A percentile compares a stretch with the other conserved stretches of the same genome.
Conservation (phyloP, 2,888 invertebrate species). For the Heliconius cydno region DNA sequence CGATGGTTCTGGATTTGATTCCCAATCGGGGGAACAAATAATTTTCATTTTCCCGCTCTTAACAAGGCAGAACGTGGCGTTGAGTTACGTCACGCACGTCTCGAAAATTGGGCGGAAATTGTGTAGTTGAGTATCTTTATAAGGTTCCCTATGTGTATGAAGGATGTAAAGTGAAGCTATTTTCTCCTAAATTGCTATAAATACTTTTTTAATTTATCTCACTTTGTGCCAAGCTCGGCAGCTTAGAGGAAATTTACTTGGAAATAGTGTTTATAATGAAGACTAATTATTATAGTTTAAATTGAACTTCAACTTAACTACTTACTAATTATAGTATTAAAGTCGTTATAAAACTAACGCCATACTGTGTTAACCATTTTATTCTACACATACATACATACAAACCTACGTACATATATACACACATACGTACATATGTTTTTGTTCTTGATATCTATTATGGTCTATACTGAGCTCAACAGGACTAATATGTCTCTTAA, state of each 20-base stretch:
- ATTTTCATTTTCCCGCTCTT: no score
- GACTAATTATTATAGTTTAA: conserved; percentile 1
- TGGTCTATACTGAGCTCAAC: no score
- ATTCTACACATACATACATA: background rate
- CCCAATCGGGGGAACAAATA: no score
- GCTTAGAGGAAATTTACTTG: background rate
- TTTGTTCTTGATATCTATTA: no score
- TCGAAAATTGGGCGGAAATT: no score
- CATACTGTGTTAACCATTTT: background rate
- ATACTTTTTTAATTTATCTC: conserved; percentile 9
- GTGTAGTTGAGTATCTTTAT: no score
- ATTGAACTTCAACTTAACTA: conserved; percentile 6
- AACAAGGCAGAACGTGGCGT: no score
- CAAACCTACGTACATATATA: no score
- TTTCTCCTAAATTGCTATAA: background rate
- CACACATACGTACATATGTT: no score
- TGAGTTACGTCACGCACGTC: no score
- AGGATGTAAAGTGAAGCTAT: background rate
- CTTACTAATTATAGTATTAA: conserved; percentile 2
- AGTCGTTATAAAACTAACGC: background rate
- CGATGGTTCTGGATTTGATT: no score
- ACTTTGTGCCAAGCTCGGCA: background rate
- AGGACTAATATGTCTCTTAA: no score
- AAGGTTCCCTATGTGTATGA: background rate
- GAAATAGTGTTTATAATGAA: conserved; percentile 4